phyloP scores from a whole-genome alignment of 2,797 vertebrate genomes.

The Notolabrus celidotus region DNA sequence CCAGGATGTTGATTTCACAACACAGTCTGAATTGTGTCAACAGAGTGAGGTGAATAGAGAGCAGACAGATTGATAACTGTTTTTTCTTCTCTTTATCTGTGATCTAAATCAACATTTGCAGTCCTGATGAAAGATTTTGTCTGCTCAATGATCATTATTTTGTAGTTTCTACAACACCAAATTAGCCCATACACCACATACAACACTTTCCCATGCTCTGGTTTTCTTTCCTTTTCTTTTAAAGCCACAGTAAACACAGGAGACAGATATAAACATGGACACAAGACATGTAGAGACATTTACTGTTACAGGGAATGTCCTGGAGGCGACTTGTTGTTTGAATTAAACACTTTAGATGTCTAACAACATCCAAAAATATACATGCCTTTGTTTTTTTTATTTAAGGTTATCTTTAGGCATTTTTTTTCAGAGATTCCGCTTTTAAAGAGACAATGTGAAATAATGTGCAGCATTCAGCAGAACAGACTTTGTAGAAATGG shows the following conservation, averaged over 20 bases:
- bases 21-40: constrained; percentile 37
- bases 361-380: background rate
- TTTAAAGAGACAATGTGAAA: no score
- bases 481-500: no score
- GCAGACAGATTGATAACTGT: constrained; percentile 47
- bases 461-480: no score
- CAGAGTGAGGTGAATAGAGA: constrained; percentile 38
- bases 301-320: background rate
- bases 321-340: no score
- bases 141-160: constrained; percentile 57
- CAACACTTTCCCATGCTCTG: background rate
- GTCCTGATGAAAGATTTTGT: constrained; percentile 41
- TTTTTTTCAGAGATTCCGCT: no score
- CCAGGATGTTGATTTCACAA: constrained; percentile 50
- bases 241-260: background rate
- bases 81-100: constrained; percentile 42
- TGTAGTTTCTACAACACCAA: constrained; percentile 33
- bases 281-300: background rate
- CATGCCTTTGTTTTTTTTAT: no score
- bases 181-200: background rate
- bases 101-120: constrained; percentile 61
- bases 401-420: no score
- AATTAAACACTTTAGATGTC: background rate
- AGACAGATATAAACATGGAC: background rate
- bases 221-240: background rate